Percentiles rank a stretch among this genome's conserved stretches.
Evolutionary conservation across 1,140 invertebrate genomes (phyloP).

Genomic region (Manduca sexta): DNA sequence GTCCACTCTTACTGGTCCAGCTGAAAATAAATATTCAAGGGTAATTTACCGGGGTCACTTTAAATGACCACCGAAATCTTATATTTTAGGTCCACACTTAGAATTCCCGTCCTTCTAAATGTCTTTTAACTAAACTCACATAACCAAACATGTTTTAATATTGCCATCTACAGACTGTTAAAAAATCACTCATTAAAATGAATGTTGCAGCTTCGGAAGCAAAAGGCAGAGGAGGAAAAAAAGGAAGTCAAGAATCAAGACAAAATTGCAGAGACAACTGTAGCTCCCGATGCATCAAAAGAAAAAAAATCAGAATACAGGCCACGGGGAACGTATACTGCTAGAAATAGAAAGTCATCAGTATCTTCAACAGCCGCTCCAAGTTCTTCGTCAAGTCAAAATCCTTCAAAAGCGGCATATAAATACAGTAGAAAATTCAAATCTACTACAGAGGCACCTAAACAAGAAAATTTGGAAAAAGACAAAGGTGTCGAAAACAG

Average conservation of each 20-base stretch:
- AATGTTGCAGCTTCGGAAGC: conserved; percentile 30
- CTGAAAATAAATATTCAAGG: conserved; percentile 52
- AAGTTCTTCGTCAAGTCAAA: conserved; percentile 17
- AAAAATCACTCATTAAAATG: conserved; percentile 10
- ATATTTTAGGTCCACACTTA: not conserved
- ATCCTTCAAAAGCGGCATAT: conserved; percentile 33
- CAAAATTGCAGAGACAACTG: conserved; percentile 22
- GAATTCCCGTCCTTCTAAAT: no score
- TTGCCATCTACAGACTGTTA: not conserved
- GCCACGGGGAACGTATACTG: conserved; percentile 35
- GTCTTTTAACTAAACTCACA: not conserved
- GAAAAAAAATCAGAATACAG: conserved; percentile 33
- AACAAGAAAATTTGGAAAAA: conserved; percentile 23
- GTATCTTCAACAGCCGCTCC: conserved; percentile 22
- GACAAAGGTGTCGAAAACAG: conserved; percentile 31
- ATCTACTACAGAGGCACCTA: conserved; percentile 33
- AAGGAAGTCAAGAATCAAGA: conserved; percentile 22
- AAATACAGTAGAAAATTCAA: conserved; percentile 60
- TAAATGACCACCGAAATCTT: not conserved
- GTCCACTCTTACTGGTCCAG: conserved; percentile 38
- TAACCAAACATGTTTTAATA: not conserved
- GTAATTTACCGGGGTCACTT: conserved; percentile 30
- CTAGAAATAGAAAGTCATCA: conserved; percentile 41
- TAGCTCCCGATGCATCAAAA: conserved; percentile 22
- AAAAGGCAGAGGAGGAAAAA: conserved; percentile 27